Conservation (phyloP, 2,797 vertebrate species). For the Myotis myotis region DNA sequence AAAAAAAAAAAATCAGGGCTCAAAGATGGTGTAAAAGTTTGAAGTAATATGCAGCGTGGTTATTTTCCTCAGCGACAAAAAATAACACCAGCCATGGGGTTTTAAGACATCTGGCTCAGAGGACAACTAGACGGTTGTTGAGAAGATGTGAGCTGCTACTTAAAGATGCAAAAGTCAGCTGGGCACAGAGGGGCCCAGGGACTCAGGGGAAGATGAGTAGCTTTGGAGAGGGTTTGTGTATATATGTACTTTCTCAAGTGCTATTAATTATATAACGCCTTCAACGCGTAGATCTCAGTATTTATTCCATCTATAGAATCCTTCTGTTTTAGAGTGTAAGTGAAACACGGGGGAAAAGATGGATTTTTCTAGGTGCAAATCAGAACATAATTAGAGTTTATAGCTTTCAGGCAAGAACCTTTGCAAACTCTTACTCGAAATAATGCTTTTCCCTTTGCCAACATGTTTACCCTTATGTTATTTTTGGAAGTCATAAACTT, state of each 20-base stretch:
- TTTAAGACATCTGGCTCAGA: not conserved
- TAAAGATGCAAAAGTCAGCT: not conserved
- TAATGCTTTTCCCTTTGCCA: not conserved
- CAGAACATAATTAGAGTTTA: constrained; percentile 44
- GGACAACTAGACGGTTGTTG: not conserved
- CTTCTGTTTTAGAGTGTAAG: not conserved
- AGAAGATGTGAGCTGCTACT: not conserved
- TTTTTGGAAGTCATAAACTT: constrained; percentile 52
- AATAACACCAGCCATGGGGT: not conserved
- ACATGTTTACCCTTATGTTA: constrained; percentile 53
- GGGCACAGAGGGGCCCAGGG: not conserved
- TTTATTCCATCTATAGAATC: constrained; percentile 19
- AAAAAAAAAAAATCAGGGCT: not conserved
- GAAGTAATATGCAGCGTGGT: not conserved
- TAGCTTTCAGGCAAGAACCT: constrained; percentile 29
- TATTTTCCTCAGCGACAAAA: not conserved
- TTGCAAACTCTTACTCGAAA: constrained; percentile 29
- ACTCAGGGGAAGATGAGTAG: not conserved
- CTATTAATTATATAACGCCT: constrained; percentile 29
- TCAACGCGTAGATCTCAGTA: constrained; percentile 12
- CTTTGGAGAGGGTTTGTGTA: not conserved
- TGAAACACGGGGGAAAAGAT: not conserved
- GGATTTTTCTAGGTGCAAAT: constrained; percentile 40
- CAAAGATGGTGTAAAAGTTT: not conserved
- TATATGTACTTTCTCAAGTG: constrained; percentile 13